Base-by-base conservation (phyloP, 2,797 vertebrate species). In the Xenopus petersii region DNA sequence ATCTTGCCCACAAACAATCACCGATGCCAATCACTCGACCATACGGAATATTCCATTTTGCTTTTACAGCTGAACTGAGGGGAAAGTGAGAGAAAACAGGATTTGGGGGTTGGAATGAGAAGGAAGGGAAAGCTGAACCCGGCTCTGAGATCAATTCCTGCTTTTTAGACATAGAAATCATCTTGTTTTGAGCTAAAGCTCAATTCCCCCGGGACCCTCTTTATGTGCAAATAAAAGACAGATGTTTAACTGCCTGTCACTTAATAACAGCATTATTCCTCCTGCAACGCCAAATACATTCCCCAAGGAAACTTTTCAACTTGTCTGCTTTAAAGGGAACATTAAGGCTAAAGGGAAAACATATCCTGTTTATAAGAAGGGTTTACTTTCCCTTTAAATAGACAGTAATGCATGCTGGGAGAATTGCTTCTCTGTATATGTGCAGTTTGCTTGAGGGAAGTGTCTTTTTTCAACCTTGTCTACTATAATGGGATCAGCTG, bases 191-290 rank as follows among this genome's bases (percentile, higher is more conserved):
- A 17, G 16, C 42, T 16, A 4, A 12, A 51, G 3, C 49, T 15
- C 49, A 4, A 56, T 12, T 59, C 46, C 62, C 58, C 64, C n/a
- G 61, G 68, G 59, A 65, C 12, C 48, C 13, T 30, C 15, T 12
- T 36, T 42, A 67, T 26, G 47, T 71, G 64, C 33, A 77, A 77
- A 77, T 77, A 33, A 61, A 48, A 77, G 55, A 46, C 75, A 77
- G 55, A 71, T 77, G 75, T 77, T 42, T 47, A 16, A 33, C 33
- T 46, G 51, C 10, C 16, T n/a, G 30, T 15, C 67, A 58, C 49
- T 17, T 16, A 56, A 67, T 67, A 16, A 30, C 33, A 62, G 55
- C 47, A 56, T 56, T 56, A 56, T 56, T 16, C 5, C 49, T 51
- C 15, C 49, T 51, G 15, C 15, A 15, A 51, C 5, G 49, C 49